A percentile compares a stretch with the other conserved stretches of the same genome.
These are phyloP conservation scores for Hydrozoanthus tunicans DNA, from an alignment of 64 coral and sea anemone species.

Conservation along the genomic window DNA sequence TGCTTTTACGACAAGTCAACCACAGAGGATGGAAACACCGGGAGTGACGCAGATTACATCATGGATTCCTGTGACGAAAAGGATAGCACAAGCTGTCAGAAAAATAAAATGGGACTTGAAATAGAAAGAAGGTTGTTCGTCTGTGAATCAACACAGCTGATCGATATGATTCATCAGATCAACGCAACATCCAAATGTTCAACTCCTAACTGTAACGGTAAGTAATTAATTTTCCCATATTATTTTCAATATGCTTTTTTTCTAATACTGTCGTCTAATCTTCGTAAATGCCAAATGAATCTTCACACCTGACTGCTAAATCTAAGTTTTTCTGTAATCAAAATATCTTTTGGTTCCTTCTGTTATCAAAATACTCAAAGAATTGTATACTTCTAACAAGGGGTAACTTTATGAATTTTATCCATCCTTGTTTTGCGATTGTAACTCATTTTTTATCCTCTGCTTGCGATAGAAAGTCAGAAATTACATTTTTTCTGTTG, in stretches of 20 bases:
- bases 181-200: constrained; percentile 56
- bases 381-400: not conserved
- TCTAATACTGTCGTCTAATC: not conserved
- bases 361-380: constrained; percentile 10
- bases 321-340: not conserved
- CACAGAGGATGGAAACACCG: constrained; percentile 24
- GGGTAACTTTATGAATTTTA: not conserved
- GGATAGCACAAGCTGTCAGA: constrained; percentile 2
- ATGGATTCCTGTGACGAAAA: constrained; percentile 16
- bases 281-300: not conserved
- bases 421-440: not conserved
- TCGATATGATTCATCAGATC: constrained; percentile 29
- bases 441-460: not conserved
- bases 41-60: constrained; percentile 7
- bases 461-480: not conserved
- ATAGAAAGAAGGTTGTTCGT: constrained; percentile 45
- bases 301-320: constrained; percentile 5
- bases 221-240: not conserved
- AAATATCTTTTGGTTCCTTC: not conserved
- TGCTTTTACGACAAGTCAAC: constrained; percentile 51
- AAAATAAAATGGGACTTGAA: not conserved
- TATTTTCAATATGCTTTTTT: not conserved
- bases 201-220: constrained; percentile 44
- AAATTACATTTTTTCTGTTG: constrained; percentile 8
- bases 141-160: constrained; percentile 49